Evolutionary conservation across 2,888 invertebrate genomes (phyloP).

Genomic region (Scotopteryx bipunctaria): DNA sequence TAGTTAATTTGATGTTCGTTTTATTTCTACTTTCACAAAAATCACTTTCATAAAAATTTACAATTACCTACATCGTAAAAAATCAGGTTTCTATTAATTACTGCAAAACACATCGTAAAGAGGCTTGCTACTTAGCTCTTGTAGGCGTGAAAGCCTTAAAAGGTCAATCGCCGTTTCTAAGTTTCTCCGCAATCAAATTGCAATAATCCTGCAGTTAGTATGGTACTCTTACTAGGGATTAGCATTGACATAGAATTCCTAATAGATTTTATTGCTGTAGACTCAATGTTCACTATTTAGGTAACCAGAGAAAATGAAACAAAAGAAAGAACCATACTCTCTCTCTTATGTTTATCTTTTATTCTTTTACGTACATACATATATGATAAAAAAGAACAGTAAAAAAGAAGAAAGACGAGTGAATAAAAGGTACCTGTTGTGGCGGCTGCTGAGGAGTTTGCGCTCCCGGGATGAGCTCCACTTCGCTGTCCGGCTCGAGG

Average conservation of each 20-base stretch:
- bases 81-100: too few species aligned
- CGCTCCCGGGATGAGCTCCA: slow-evolving; percentile 73
- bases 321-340: too few species aligned
- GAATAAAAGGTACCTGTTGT: slow-evolving; percentile 56
- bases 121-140: background rate
- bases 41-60: too few species aligned
- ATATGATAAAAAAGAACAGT: too few species aligned
- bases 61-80: too few species aligned
- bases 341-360: too few species aligned
- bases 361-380: too few species aligned
- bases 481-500: slow-evolving; percentile 75
- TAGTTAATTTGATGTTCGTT: too few species aligned
- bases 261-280: slow-evolving; percentile 15
- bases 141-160: slow-evolving; percentile 5
- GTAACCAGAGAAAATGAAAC: too few species aligned
- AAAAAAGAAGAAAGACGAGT: background rate
- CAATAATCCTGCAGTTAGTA: slow-evolving; percentile 13
- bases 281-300: too few species aligned
- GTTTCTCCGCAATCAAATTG: slow-evolving; percentile 7
- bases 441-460: slow-evolving; percentile 72
- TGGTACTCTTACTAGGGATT: slow-evolving; percentile 5
- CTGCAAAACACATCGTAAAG: background rate
- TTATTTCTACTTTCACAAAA: too few species aligned
- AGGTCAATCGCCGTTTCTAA: background rate
- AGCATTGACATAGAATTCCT: slow-evolving; percentile 21